phyloP scores from a whole-genome alignment of 2,888 invertebrate species.

The Thymelicus lineola region DNA sequence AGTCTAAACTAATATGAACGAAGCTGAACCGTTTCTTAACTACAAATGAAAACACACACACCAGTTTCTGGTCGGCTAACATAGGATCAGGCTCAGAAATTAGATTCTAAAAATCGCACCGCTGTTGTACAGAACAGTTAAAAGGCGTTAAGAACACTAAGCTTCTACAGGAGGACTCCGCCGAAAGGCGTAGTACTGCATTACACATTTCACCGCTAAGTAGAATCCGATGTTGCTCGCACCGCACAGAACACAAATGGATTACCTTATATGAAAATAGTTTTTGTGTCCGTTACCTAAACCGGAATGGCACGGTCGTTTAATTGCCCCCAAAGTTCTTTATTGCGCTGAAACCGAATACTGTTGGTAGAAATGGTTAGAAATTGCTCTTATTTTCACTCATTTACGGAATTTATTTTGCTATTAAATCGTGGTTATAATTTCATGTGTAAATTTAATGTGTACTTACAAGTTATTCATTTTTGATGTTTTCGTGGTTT shows the following conservation, averaged over 20 bases:
- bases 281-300: conserved; percentile 35
- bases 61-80: no score
- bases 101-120: conserved; percentile 32
- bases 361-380: not conserved
- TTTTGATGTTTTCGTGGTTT: no score
- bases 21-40: no score
- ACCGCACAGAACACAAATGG: conserved; percentile 63
- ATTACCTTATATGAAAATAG: conserved; percentile 70
- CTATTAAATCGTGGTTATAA: not conserved
- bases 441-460: no score
- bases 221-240: conserved; percentile 73
- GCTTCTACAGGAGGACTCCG: conserved; percentile 52
- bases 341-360: conserved; percentile 13
- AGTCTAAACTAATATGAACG: no score
- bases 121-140: conserved; percentile 45
- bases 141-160: conserved; percentile 52
- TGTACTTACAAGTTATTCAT: no score
- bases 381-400: not conserved
- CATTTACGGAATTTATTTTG: not conserved
- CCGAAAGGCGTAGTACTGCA: conserved; percentile 55
- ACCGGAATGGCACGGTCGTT: conserved; percentile 30
- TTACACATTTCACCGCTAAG: conserved; percentile 78
- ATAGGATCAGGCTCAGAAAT: conserved; percentile 7
- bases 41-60: no score
- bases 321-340: conserved; percentile 17